Conservation (phyloP, 2,797 vertebrate genomes). For the Squalus acanthias region DNA sequence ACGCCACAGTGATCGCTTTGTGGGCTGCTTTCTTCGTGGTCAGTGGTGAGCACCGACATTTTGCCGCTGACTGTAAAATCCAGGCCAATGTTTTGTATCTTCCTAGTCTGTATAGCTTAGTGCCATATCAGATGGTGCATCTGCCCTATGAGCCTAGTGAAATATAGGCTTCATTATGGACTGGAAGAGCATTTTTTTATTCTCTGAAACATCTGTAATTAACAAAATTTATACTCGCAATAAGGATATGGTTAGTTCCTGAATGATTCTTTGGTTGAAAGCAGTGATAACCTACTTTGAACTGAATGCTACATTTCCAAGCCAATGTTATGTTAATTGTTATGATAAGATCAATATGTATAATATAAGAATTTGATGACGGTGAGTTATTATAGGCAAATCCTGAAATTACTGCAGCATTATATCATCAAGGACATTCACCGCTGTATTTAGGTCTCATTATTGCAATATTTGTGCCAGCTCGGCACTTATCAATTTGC, state of each 20-base stretch:
- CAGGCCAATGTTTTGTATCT: neutral
- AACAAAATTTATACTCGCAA: neutral
- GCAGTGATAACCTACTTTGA: neutral
- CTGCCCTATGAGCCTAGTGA: too few relatives aligned
- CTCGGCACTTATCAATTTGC: slow-evolving; percentile 71
- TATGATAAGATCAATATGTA: slow-evolving; percentile 1
- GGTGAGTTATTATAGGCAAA: neutral
- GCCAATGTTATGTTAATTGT: neutral
- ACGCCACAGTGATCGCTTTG: too few relatives aligned
- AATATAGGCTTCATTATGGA: neutral
- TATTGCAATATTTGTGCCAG: slow-evolving; percentile 71
- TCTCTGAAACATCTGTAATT: neutral
- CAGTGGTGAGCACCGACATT: too few relatives aligned
- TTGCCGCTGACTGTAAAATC: too few relatives aligned
- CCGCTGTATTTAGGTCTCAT: slow-evolving; percentile 63
- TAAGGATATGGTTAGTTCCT: neutral
- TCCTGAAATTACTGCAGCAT: neutral
- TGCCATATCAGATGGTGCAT: neutral
- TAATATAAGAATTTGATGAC: neutral
- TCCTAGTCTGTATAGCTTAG: neutral
- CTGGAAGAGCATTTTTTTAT: neutral
- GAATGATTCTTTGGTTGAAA: neutral
- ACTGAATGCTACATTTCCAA: neutral
- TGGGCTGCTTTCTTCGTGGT: too few relatives aligned
- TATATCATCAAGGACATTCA: slow-evolving; percentile 58